Base-by-base conservation (phyloP, 2,113 vertebrate species). In the Microtus ochrogaster region DNA sequence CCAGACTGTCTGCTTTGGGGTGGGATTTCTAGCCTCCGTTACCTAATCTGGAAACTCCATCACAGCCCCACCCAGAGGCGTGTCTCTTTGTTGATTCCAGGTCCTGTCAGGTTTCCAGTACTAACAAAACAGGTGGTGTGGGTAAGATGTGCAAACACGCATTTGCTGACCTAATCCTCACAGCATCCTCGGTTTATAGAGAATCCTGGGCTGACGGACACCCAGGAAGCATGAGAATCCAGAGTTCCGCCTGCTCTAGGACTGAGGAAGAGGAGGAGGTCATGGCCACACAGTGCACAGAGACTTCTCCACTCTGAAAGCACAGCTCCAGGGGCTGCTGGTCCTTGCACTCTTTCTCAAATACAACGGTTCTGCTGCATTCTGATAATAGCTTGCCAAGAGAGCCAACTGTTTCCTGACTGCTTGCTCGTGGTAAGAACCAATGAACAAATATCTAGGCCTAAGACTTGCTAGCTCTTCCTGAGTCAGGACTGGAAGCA, bases 191-290 rank as follows among this genome's bases (percentile, higher is more conserved):
- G 0, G 47, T 61, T 73, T 52, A 36, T 87, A 39, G 65, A 24
- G 22, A 68, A 55, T 36, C 36, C 39, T 47, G 44, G 63, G 36
- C 36, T 14, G 44, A 41, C 19, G 33, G 63, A 49, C 4, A 14
- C 78, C 70, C 28, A 77, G 7, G 8, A 14, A 72, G 24, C 19
- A 30, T 16, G 65, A 0, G 2, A 77, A 68, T 2, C 26, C 26
- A 36, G 52, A n/a, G 17, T 36, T 87, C 70, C 49, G 41, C n/a
- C 55, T 58, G 49, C 4, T 39, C 17, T 26, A 9, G 52, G 0
- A 0, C 0, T 13, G 19, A 7, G 33, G 30, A 7, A 19, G 36
- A n/a, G 21, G 7, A 7, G 9, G 13, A 52, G 19, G 22, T 30
- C 33, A 9, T 8, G 41, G 49, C 10, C 74, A 61, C 16, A 9